phyloP scores from a whole-genome alignment of 2,888 invertebrate genomes.

The Tuberolachnus salignus region DNA sequence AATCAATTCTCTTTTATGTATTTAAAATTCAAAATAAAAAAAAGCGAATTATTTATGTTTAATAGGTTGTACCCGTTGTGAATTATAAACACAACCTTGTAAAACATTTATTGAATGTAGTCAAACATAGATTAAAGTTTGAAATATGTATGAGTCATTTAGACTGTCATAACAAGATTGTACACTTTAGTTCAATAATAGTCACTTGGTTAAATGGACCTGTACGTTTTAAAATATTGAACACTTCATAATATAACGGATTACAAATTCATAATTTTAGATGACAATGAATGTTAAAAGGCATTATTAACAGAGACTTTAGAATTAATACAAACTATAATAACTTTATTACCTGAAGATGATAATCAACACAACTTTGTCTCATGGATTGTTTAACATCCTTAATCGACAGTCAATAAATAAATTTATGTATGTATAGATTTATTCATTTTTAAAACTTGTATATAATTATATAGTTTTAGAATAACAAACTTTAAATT shows the following conservation, averaged over 20 bases:
- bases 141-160: conserved; percentile 67
- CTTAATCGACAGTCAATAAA: conserved; percentile 19
- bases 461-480: background rate
- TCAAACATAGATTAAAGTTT: conserved; percentile 79
- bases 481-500: background rate
- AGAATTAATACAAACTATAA: conserved; percentile 39
- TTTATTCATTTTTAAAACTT: background rate
- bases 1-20: background rate
- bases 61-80: conserved; percentile 55
- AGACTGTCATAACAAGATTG: conserved; percentile 43
- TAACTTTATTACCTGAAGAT: conserved; percentile 42
- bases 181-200: conserved; percentile 49
- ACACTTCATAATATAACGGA: background rate
- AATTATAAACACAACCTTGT: conserved; percentile 64
- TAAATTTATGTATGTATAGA: background rate
- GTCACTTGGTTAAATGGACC: conserved; percentile 40
- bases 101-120: conserved; percentile 75
- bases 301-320: conserved; percentile 37
- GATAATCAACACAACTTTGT: conserved; percentile 39
- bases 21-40: conserved; percentile 12
- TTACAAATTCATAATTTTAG: conserved; percentile 24
- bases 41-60: conserved; percentile 46
- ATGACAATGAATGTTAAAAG: conserved; percentile 32
- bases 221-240: conserved; percentile 11
- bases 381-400: conserved; percentile 48